Conservation (phyloP, 2,797 vertebrate genomes). For the Lepilemur ruficaudatus region DNA sequence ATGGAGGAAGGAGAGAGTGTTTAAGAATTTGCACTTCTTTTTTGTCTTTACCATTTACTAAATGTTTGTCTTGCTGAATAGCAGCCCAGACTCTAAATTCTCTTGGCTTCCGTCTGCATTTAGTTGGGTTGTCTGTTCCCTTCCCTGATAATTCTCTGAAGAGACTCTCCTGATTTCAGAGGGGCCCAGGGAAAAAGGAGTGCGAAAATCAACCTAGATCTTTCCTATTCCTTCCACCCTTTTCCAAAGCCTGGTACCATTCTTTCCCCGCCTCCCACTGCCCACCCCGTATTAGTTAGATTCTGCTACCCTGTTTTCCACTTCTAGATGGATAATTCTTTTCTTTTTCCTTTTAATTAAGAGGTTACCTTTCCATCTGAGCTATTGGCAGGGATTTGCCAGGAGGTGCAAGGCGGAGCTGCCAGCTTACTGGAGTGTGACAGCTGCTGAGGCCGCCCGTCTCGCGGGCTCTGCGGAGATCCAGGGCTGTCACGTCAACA, state of each 20-base stretch:
- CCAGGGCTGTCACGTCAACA: not conserved
- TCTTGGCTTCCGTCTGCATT: not conserved
- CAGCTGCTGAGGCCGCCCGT: not conserved
- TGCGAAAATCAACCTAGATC: not conserved
- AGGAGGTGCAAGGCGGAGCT: not conserved
- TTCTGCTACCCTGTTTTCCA: not conserved
- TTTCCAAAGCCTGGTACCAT: not conserved
- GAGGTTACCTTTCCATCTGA: not conserved
- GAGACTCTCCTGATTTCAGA: not conserved
- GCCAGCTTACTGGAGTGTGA: not conserved
- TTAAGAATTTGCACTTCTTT: not conserved
- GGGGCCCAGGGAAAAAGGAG: not conserved
- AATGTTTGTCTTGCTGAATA: conserved; percentile 6
- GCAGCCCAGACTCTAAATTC: not conserved
- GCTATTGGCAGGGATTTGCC: conserved; percentile 31
- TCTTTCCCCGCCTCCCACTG: not conserved
- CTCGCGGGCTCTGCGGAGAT: not conserved
- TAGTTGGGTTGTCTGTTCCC: not conserved
- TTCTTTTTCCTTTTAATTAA: not conserved
- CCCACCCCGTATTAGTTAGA: not conserved
- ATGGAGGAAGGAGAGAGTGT: not conserved
- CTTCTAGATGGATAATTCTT: not conserved
- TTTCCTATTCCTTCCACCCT: not conserved
- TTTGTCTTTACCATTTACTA: not conserved
- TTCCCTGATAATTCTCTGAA: not conserved